Evolutionary conservation across 2,113 vertebrate species (phyloP), one percentile per base, ranked within the genome.

Genomic region (Hypocryptadius cinnamomeus): DNA sequence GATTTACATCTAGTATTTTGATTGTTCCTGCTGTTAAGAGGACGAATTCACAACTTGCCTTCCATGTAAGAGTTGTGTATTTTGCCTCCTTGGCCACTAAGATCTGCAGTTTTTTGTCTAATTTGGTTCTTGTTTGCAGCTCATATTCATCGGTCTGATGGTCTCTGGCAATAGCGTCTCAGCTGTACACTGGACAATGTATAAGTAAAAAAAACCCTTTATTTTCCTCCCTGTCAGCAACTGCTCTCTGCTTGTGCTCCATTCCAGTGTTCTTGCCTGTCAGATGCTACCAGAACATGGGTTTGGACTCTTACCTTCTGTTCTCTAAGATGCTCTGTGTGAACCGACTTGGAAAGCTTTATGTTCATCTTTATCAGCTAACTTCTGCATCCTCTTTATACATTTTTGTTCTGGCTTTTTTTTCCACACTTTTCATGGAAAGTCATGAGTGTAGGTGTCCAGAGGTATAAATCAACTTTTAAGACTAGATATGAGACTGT

Each of bases 131-230:
- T 97, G 86, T 97, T 97, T 97, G 59, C 98, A 98, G 98, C 97
- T 95, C 91, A 47, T 79, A 97, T 97, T 79, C 95, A 96, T 95
- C 89, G 68, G 77, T 97, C 96, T 69, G 98, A 97, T 70, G 98
- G 97, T 95, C 93, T 96, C 97, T 98, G 98, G 81, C 97, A 98
- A 31, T 96, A 98, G 97, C 82, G 47, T 97, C 95, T 98, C 98
- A 56, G 97, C 98, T 89, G 92, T 95, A 56, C 98, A 98, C 95
- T 97, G 97, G 98, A 99, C 94, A 96, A 96, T 50, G 94, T 97
- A 97, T 95, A 98, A 98, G 98, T 98, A 98, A 94, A 97, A 89
- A 89, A 96, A 85, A 91, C 42, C n/a, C 39, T 72, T 86, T 65
- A 33, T 90, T 96, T 85, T 93, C 69, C 65, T 95, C 47, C 94